A percentile compares a stretch with the other conserved stretches of the same genome.
phyloP scores from a whole-genome alignment of 2,888 invertebrate genomes.

The Byasa hedistus region DNA sequence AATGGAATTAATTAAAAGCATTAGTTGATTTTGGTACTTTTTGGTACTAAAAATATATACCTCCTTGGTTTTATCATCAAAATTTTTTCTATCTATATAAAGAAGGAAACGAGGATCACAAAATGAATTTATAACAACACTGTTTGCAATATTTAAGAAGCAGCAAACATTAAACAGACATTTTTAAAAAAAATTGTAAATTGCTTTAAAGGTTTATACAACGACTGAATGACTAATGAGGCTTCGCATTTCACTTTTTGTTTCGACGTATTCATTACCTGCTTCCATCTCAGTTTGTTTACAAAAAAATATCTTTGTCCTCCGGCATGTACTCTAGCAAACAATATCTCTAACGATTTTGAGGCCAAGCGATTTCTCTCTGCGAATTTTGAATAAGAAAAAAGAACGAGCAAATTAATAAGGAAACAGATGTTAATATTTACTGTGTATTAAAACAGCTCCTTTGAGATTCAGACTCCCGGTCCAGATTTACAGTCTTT shows the following conservation, averaged over 20 bases:
- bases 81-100: no score
- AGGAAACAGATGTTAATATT: constrained; percentile 44
- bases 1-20: no score
- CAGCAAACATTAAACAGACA: constrained; percentile 41
- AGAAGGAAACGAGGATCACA: background rate
- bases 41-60: no score
- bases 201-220: constrained; percentile 68
- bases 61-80: no score
- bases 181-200: constrained; percentile 71
- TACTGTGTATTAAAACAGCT: constrained; percentile 27
- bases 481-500: background rate
- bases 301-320: constrained; percentile 65
- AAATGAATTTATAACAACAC: constrained; percentile 5
- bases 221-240: constrained; percentile 72
- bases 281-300: constrained; percentile 59
- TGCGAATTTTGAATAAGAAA: constrained; percentile 54
- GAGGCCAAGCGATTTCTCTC: constrained; percentile 62
- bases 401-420: constrained; percentile 55
- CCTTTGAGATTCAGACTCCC: background rate
- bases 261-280: constrained; percentile 76
- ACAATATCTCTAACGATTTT: constrained; percentile 69
- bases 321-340: constrained; percentile 55
- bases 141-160: constrained; percentile 31
- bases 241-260: constrained; percentile 63
- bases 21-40: no score